phyloP scores from a whole-genome alignment of 2,888 invertebrate species.

The Ischnura elegans region DNA sequence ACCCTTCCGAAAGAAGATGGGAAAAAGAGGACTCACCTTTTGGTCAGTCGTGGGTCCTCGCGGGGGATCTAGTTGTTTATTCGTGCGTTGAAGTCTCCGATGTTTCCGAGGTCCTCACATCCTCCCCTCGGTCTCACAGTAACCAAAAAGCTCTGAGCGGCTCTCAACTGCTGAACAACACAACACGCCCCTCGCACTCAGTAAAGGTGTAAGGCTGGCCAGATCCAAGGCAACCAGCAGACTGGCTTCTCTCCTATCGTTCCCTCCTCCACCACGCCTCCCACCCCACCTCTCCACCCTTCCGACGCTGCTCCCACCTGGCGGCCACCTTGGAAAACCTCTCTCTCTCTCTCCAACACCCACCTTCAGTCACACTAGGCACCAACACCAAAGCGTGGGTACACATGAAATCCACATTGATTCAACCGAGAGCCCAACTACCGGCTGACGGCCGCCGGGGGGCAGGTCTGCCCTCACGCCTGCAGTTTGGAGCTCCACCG shows the following conservation, averaged over 20 bases:
- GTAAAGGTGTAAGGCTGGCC: not conserved
- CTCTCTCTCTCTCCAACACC: not conserved
- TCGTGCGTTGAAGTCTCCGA: not conserved
- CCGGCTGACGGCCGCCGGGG: not conserved
- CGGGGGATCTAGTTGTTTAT: not conserved
- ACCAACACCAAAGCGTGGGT: not conserved
- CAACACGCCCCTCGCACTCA: not conserved
- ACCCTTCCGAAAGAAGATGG: not conserved
- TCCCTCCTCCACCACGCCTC: not conserved
- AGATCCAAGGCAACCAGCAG: slow-evolving; percentile 21
- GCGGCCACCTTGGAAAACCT: slow-evolving; percentile 15
- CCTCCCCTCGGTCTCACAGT: slow-evolving; percentile 7
- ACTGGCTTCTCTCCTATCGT: not conserved
- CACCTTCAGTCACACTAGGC: not conserved
- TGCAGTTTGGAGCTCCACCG: not conserved
- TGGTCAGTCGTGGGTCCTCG: not conserved
- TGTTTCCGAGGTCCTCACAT: not conserved
- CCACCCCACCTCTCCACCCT: not conserved
- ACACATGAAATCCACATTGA: no score
- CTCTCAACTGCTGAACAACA: no score
- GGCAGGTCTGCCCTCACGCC: not conserved
- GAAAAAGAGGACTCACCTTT: not conserved
- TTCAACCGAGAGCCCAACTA: not conserved
- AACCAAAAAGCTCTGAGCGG: not conserved
- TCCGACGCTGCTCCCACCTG: not conserved